These are phyloP conservation scores for Drosophila seguyi DNA, from an alignment of 1,140 invertebrate genomes.

Conservation along the genomic window DNA sequence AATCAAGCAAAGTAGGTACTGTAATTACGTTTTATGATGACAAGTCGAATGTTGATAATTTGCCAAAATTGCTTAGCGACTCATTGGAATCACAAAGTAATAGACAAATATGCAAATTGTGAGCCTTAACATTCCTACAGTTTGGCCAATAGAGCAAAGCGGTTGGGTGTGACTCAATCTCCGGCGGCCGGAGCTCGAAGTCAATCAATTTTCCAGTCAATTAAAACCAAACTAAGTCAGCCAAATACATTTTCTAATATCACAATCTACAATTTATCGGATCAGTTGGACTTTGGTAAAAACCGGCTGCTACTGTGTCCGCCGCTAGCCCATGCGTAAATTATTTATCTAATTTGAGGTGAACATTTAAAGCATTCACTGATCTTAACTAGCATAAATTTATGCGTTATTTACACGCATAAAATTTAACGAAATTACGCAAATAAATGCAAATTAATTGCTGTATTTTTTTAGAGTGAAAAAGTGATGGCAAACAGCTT, in stretches of 20 bases:
- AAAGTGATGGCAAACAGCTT: constrained; percentile 31
- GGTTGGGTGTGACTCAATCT: constrained; percentile 38
- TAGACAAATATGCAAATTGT: constrained; percentile 57
- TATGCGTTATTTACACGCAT: constrained; percentile 68
- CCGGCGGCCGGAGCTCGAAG: constrained; percentile 10
- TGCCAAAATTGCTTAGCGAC: constrained; percentile 28
- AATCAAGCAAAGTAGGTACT: constrained; percentile 4
- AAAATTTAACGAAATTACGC: constrained; percentile 26
- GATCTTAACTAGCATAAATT: constrained; percentile 61
- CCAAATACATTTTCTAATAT: constrained; percentile 42
- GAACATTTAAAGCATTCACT: constrained; percentile 60
- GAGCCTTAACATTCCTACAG: constrained; percentile 19
- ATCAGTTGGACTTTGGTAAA: constrained; percentile 29
- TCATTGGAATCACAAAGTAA: constrained; percentile 9
- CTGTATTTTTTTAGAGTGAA: constrained; percentile 6
- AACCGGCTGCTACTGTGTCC: constrained; percentile 48
- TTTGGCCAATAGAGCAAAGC: constrained; percentile 5
- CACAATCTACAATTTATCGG: constrained; percentile 55
- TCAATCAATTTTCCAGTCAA: constrained; percentile 65
- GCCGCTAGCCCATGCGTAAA: constrained; percentile 26
- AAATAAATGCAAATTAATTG: constrained; percentile 66
- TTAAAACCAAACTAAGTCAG: constrained; percentile 56
- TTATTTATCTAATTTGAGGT: constrained; percentile 37
- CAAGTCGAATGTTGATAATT: constrained; percentile 38
- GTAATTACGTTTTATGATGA: constrained; percentile 47